Evolutionary conservation across 2,888 invertebrate genomes (phyloP).

Genomic region (Phengaris arion): DNA sequence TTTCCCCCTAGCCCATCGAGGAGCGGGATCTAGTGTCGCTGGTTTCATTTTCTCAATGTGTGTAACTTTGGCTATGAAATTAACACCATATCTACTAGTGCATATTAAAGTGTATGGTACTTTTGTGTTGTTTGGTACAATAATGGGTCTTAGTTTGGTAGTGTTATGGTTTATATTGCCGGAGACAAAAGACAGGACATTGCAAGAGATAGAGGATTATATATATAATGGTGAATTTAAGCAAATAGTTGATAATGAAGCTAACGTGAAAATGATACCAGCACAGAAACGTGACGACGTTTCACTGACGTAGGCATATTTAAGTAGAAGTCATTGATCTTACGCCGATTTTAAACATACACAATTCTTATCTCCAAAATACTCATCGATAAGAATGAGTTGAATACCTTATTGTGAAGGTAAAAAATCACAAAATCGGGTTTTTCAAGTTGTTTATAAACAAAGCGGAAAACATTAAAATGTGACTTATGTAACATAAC

Average conservation of each 20-base stretch:
- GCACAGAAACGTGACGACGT: neutral
- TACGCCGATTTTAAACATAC: no score
- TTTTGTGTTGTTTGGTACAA: constrained; percentile 52
- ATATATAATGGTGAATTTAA: constrained; percentile 48
- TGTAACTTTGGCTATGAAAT: constrained; percentile 49
- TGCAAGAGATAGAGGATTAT: constrained; percentile 49
- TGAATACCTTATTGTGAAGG: neutral
- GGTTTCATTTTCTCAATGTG: constrained; percentile 48
- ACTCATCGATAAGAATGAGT: neutral
- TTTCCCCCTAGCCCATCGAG: constrained; percentile 57
- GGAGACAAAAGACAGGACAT: constrained; percentile 48
- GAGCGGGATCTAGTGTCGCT: constrained; percentile 47
- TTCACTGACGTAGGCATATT: neutral
- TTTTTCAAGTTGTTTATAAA: neutral
- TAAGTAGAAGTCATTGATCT: neutral
- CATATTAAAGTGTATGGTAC: constrained; percentile 54
- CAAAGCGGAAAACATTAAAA: neutral
- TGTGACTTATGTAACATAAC: no score
- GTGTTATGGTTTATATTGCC: constrained; percentile 45
- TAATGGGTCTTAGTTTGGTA: constrained; percentile 41
- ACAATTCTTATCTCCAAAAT: no score
- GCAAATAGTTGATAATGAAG: constrained; percentile 43
- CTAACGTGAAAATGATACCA: constrained; percentile 42
- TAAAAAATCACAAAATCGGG: neutral
- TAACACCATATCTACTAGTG: constrained; percentile 50